These are phyloP conservation scores for Belgica antarctica DNA, from an alignment of 2,888 invertebrate species.

Conservation along the genomic window DNA sequence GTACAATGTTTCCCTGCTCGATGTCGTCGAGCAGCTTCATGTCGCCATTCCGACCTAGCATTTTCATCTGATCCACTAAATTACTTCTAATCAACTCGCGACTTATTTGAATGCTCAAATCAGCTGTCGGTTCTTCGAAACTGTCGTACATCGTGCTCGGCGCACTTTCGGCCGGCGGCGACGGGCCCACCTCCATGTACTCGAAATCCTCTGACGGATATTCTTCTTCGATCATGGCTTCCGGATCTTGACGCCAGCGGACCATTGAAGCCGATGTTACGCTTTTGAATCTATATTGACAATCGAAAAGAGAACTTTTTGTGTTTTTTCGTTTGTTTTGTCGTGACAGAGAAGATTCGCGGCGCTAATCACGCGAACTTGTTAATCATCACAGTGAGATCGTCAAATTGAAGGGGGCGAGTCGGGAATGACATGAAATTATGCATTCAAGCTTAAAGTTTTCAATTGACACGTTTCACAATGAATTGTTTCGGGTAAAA, in stretches of 20 bases:
- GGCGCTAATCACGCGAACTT: background rate
- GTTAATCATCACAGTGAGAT: constrained; percentile 2
- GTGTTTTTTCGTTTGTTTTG: background rate
- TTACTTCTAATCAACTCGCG: constrained; percentile 71
- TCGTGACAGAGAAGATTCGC: background rate
- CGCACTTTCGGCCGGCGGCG: constrained; percentile 77
- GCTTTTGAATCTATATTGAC: constrained; percentile 56
- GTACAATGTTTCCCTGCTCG: constrained; percentile 65
- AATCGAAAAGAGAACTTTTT: background rate
- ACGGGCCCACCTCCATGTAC: constrained; percentile 76
- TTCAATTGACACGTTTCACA: too few species aligned
- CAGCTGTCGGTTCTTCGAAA: constrained; percentile 70
- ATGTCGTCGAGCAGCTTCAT: constrained; percentile 70
- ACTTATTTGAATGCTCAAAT: constrained; percentile 70
- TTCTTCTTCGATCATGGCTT: constrained; percentile 64
- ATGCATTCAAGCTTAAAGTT: too few species aligned
- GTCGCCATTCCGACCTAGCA: constrained; percentile 61
- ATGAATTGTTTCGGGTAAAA: too few species aligned
- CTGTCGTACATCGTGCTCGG: constrained; percentile 74
- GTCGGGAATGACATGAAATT: too few species aligned
- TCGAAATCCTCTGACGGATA: constrained; percentile 69
- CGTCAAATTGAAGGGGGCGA: background rate
- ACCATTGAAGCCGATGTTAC: constrained; percentile 57
- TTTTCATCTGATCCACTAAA: constrained; percentile 72
- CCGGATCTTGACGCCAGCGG: constrained; percentile 60